These are phyloP conservation scores for Morus bassanus DNA, from an alignment of 2,797 vertebrate genomes.

Conservation along the genomic window DNA sequence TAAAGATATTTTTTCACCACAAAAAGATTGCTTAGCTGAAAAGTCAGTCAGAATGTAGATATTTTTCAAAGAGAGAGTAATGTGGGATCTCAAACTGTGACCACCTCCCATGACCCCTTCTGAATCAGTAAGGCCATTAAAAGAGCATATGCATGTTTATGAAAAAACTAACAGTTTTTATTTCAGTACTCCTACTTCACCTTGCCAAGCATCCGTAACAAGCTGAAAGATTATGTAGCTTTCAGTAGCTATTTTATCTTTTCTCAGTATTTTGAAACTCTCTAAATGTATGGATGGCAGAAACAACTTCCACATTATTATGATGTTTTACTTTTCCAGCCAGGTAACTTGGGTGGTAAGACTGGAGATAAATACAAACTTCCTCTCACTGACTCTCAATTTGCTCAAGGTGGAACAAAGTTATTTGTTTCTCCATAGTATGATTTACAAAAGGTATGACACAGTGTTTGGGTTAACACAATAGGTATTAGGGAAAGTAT, in stretches of 20 bases:
- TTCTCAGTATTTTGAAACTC: background rate
- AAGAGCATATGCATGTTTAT: background rate
- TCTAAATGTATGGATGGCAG: background rate
- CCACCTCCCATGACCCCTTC: background rate
- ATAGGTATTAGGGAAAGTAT: background rate
- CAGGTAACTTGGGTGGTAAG: background rate
- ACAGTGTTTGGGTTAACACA: background rate
- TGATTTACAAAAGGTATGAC: background rate
- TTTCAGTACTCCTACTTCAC: background rate
- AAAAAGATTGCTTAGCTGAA: background rate
- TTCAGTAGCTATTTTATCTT: background rate
- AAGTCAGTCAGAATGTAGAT: background rate
- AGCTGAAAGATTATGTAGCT: background rate
- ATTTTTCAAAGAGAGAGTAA: background rate
- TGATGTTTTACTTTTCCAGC: background rate
- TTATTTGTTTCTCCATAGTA: background rate
- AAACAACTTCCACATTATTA: background rate
- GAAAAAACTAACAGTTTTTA: background rate
- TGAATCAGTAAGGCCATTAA: background rate
- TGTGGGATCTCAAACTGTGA: background rate
- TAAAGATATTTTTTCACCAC: background rate
- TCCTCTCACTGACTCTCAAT: background rate
- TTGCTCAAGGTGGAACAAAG: background rate
- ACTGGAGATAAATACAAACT: background rate
- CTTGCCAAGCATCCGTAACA: background rate